phyloP scores from a whole-genome alignment of 2,113 vertebrate species.

The Hippocampus guttulatus region DNA sequence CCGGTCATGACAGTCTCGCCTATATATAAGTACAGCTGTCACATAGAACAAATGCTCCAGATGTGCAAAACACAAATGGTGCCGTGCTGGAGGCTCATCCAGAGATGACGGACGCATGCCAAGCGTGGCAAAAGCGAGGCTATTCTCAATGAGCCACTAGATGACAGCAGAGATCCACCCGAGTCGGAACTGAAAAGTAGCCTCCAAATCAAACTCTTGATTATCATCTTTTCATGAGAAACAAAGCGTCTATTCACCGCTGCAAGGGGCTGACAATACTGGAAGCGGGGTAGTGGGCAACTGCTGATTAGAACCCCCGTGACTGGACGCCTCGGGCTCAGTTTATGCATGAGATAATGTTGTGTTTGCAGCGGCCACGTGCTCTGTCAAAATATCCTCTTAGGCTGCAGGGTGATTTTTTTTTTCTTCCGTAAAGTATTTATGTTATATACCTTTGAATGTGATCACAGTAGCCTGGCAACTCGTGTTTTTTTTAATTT shows the following conservation, averaged over 20 bases:
- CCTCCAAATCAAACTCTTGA: conserved; percentile 13
- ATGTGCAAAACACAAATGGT: conserved; percentile 33
- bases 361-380: neutral
- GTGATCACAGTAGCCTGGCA: neutral
- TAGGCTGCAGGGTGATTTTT: too few relatives aligned
- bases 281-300: neutral
- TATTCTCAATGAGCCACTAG: conserved; percentile 41
- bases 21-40: conserved; percentile 41
- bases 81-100: neutral
- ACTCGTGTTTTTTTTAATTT: too few relatives aligned
- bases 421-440: too few relatives aligned
- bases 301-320: conserved; percentile 13
- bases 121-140: neutral
- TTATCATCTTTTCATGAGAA: neutral
- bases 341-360: neutral
- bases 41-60: conserved; percentile 28
- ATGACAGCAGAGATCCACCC: conserved; percentile 46
- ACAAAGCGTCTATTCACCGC: conserved; percentile 23
- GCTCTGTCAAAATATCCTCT: conserved; percentile 14
- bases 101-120: conserved; percentile 1
- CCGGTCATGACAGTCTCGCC: conserved; percentile 12
- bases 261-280: conserved; percentile 4
- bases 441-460: neutral
- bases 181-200: conserved; percentile 6
- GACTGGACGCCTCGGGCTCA: conserved; percentile 6